Evolutionary conservation across 2,888 invertebrate genomes (phyloP), one percentile per base, ranked within the genome.

Genomic region (Tetanocera ferruginea): DNA sequence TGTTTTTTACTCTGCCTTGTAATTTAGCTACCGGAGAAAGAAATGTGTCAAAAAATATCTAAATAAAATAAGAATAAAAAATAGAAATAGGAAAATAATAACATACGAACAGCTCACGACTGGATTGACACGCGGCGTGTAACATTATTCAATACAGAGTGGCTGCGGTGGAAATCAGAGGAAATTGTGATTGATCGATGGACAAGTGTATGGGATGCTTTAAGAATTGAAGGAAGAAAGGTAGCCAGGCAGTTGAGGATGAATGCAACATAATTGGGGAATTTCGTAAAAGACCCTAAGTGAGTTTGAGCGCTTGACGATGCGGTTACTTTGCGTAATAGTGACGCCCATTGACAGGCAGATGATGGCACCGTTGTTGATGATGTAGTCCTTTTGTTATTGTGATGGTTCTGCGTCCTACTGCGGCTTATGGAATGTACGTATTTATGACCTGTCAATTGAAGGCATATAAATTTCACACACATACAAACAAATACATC

Each of bases 171-270:
- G 19, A 51, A 51, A 64, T 17, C 17, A 23, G 31, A 31, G 60
- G 28, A 79, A 73, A 64, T 78, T 74, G 76, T 80, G 80, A 80
- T 80, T 80, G 80, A 80, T 80, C 76, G 78, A 62, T 66, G 74
- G 69, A 70, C 80, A 80, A 80, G 78, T 78, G 80, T 49, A 64
- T 62, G 62, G 37, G 25, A 62, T 49, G 62, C 60, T 62, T 11
- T n/a, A n/a, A n/a, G 49, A 11, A 49, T 49, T 23, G n/a, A 25
- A 25, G 25, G 19, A 43, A 23, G n/a, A 34, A 55, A 17, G 17
- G 23, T 2, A 23, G 37, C 52, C 25, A 43, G 14, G 73, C 17
- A 23, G 19, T 43, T 23, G 31, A 62, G 73, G 31, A 62, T 49
- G 19, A 25, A 37, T 8, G 28, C n/a, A 60, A 49, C 25, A 43